A percentile compares a stretch with the other conserved stretches of the same genome.
phyloP scores from a whole-genome alignment of 2,888 invertebrate species.

The Ethmia dodecea region DNA sequence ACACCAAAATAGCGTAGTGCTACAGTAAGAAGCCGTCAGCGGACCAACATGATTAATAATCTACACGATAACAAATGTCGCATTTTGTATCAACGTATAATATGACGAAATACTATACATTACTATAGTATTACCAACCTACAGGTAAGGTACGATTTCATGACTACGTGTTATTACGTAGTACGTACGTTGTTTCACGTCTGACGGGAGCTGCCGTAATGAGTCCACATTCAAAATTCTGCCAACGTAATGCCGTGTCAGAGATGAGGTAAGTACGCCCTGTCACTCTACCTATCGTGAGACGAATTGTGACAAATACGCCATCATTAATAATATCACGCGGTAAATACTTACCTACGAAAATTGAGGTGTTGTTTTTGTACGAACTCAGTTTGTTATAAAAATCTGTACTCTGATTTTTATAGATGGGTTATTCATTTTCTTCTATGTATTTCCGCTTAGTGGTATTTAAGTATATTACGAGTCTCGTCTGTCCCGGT shows the following conservation, averaged over 20 bases:
- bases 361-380: no score
- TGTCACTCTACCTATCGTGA: slow-evolving; percentile 21
- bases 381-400: no score
- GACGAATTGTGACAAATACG: slow-evolving; percentile 29
- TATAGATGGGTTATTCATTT: no score
- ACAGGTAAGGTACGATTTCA: no score
- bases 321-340: slow-evolving; percentile 24
- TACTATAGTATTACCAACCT: no score
- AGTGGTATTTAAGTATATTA: no score
- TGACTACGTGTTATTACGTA: not conserved
- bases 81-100: no score
- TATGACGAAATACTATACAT: no score
- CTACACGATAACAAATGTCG: slow-evolving; percentile 50
- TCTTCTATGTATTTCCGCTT: no score
- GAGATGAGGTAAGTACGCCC: slow-evolving; percentile 18
- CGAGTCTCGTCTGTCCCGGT: no score
- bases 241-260: slow-evolving; percentile 17
- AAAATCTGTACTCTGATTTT: no score
- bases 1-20: slow-evolving; percentile 30
- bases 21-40: slow-evolving; percentile 33
- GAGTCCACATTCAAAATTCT: slow-evolving; percentile 17
- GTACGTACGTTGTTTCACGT: not conserved
- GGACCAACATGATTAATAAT: slow-evolving; percentile 63
- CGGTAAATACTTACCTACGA: no score
- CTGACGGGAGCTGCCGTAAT: slow-evolving; percentile 19